Conservation (phyloP, 2,888 invertebrate genomes). For the Ischnura elegans region DNA sequence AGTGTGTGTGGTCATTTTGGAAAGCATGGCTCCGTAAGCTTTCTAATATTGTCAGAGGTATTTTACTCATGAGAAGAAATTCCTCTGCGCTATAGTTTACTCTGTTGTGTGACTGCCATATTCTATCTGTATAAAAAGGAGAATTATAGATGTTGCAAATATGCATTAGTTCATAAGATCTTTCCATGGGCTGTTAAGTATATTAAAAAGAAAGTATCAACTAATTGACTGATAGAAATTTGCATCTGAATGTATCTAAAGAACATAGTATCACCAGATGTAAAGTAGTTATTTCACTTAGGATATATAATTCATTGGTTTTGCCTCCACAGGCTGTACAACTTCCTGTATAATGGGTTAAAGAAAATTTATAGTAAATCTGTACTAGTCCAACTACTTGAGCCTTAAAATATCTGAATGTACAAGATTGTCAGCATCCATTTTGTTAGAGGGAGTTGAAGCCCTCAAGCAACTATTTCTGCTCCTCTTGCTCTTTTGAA, state of each 20-base stretch:
- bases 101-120: slow-evolving; percentile 73
- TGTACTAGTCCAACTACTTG: slow-evolving; percentile 70
- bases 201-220: slow-evolving; percentile 72
- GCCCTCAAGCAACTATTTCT: slow-evolving; percentile 63
- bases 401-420: slow-evolving; percentile 69
- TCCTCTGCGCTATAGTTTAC: slow-evolving; percentile 72
- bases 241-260: slow-evolving; percentile 71
- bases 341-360: slow-evolving; percentile 61
- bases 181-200: slow-evolving; percentile 74
- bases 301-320: slow-evolving; percentile 64
- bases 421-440: slow-evolving; percentile 68
- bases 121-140: slow-evolving; percentile 72
- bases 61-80: slow-evolving; percentile 65
- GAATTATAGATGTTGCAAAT: slow-evolving; percentile 74
- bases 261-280: slow-evolving; percentile 70
- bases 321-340: slow-evolving; percentile 57
- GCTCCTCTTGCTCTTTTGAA: slow-evolving; percentile 68
- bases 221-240: slow-evolving; percentile 72
- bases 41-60: slow-evolving; percentile 66
- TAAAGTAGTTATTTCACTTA: slow-evolving; percentile 71
- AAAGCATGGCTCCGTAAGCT: slow-evolving; percentile 63
- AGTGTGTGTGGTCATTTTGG: slow-evolving; percentile 68
- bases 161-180: slow-evolving; percentile 74
- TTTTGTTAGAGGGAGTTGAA: slow-evolving; percentile 54
- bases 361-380: slow-evolving; percentile 68